Conservation (phyloP, 92 coral and sea anemone genomes). For the Zoanthus solanderi region DNA sequence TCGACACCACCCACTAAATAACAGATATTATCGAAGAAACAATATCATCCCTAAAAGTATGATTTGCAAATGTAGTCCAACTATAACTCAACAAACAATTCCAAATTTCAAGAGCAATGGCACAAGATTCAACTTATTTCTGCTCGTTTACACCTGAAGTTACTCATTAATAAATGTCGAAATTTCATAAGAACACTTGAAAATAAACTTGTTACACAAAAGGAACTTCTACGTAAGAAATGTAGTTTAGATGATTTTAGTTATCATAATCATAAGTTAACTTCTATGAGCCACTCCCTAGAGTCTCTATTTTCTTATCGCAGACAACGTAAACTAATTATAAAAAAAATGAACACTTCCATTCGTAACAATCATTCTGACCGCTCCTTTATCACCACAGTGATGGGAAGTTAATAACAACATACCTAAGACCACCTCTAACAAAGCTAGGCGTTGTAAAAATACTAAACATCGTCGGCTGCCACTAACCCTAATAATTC, state of each 20-base stretch:
- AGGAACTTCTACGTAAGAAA: constrained; percentile 28
- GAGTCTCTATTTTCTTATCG: constrained; percentile 4
- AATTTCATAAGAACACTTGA: constrained; percentile 20
- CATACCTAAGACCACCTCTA: background rate
- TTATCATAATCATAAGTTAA: constrained; percentile 1
- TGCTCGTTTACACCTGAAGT: constrained; percentile 31
- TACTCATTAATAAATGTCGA: constrained; percentile 35
- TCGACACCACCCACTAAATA: constrained; percentile 26
- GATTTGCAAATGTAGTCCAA: constrained; percentile 21
- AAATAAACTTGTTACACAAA: constrained; percentile 18
- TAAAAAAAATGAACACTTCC: background rate
- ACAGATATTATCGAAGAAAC: constrained; percentile 26
- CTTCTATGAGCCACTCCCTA: constrained; percentile 1
- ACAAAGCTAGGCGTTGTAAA: too few relatives aligned
- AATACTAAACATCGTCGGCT: too few relatives aligned
- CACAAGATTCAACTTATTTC: constrained; percentile 39
- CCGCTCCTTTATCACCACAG: background rate
- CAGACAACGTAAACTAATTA: background rate
- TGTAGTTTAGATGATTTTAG: constrained; percentile 21
- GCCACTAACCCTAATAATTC: too few relatives aligned
- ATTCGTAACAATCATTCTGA: background rate
- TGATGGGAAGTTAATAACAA: background rate
- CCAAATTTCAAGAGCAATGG: constrained; percentile 38
- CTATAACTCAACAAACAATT: constrained; percentile 36
- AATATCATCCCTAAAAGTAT: constrained; percentile 36